Conservation (phyloP, 2,113 vertebrate species). For the Salminus brasiliensis region DNA sequence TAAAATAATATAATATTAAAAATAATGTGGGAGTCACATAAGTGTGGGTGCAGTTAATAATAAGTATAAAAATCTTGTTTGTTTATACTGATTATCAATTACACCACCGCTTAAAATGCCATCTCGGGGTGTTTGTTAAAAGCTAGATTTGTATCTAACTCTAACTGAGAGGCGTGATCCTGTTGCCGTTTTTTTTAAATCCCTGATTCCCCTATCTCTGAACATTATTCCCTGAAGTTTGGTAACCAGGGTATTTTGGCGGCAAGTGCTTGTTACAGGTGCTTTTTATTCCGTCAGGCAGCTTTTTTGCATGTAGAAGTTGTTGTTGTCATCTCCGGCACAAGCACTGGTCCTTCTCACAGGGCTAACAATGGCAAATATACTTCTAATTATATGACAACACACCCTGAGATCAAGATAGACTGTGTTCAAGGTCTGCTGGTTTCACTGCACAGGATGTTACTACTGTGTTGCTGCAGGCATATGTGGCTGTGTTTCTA, state of each 20-base stretch:
- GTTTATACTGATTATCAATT: no score
- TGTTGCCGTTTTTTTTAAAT: constrained; percentile 8
- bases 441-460: neutral
- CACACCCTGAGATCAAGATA: constrained; percentile 45
- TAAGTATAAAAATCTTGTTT: no score
- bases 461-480: neutral
- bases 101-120: neutral
- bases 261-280: neutral
- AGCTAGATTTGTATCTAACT: neutral
- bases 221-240: neutral
- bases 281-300: neutral
- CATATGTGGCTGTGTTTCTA: neutral
- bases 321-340: neutral
- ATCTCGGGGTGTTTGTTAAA: neutral
- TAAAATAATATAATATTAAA: no score
- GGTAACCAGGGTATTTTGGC: neutral
- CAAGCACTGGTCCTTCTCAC: neutral
- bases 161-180: neutral
- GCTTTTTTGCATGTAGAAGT: constrained; percentile 7
- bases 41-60: no score
- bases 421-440: neutral
- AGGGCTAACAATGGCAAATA: constrained; percentile 19
- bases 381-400: constrained; percentile 44
- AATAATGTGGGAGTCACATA: no score
- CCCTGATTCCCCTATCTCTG: neutral